Evolutionary conservation across 2,113 vertebrate species (phyloP).

Genomic region (Nothobranchius kuhntae): DNA sequence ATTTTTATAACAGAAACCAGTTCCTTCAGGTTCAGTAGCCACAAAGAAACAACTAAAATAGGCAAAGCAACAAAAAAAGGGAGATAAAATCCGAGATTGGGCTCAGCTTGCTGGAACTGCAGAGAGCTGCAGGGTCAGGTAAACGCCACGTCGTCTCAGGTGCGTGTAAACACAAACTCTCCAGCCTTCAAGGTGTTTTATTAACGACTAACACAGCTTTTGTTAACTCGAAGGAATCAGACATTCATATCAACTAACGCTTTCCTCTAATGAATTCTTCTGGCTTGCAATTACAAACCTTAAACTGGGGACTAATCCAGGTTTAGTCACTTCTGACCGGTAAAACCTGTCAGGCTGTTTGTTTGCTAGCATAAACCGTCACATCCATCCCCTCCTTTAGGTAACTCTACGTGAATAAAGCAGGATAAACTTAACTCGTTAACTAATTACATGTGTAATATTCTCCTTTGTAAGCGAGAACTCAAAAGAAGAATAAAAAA

Average conservation of each 20-base stretch:
- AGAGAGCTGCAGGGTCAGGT: constrained; percentile 5
- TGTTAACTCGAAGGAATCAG: neutral
- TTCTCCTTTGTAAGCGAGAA: neutral
- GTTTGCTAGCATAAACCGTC: neutral
- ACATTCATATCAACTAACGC: neutral
- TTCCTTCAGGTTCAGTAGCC: too few species aligned
- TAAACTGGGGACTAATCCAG: neutral
- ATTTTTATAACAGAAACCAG: too few species aligned
- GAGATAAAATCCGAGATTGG: too few species aligned
- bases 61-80: neutral
- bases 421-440: neutral
- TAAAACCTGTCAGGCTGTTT: neutral
- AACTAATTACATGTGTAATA: neutral
- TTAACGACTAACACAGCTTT: too few species aligned
- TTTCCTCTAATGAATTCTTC: neutral
- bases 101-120: neutral
- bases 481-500: neutral
- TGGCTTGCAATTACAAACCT: too few species aligned
- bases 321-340: neutral
- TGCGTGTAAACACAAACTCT: neutral
- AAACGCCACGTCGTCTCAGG: constrained; percentile 12
- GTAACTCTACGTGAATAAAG: neutral
- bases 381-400: neutral
- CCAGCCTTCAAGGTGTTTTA: neutral
- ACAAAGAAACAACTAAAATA: too few species aligned